Conservation (phyloP, 2,888 invertebrate genomes). For the Ophion ventricosus region DNA sequence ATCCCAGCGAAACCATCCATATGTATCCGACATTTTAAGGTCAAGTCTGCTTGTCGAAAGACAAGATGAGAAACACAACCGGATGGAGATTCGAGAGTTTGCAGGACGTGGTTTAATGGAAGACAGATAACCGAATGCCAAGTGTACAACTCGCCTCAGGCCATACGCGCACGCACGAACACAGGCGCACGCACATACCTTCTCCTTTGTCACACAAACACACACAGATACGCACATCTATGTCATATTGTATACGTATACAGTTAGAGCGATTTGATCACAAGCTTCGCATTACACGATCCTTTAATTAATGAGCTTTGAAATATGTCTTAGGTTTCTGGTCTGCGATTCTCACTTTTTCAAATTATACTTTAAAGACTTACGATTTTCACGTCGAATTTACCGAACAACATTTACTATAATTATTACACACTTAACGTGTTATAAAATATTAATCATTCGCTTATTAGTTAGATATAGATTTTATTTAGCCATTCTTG, state of each 20-base stretch:
- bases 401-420: too few relatives aligned
- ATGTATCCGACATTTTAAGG: constrained; percentile 23
- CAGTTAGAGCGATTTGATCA: too few relatives aligned
- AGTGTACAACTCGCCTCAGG: constrained; percentile 3
- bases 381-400: too few relatives aligned
- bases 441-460: too few relatives aligned
- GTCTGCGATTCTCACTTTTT: too few relatives aligned
- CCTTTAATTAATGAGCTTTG: too few relatives aligned
- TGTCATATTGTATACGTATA: not conserved
- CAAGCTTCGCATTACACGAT: too few relatives aligned
- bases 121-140: constrained; percentile 9
- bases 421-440: too few relatives aligned
- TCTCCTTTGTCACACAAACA: not conserved
- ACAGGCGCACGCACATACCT: not conserved
- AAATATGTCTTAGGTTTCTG: too few relatives aligned
- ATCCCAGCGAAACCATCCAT: not conserved
- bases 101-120: not conserved
- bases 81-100: constrained; percentile 18
- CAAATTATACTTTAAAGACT: too few relatives aligned
- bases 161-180: not conserved
- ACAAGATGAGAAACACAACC: not conserved
- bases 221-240: not conserved
- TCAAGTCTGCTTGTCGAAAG: constrained; percentile 1
- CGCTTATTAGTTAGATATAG: too few relatives aligned
- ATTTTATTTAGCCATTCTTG: too few relatives aligned